Evolutionary conservation across 2,113 vertebrate species (phyloP).

Genomic region (Mesitornis unicolor): DNA sequence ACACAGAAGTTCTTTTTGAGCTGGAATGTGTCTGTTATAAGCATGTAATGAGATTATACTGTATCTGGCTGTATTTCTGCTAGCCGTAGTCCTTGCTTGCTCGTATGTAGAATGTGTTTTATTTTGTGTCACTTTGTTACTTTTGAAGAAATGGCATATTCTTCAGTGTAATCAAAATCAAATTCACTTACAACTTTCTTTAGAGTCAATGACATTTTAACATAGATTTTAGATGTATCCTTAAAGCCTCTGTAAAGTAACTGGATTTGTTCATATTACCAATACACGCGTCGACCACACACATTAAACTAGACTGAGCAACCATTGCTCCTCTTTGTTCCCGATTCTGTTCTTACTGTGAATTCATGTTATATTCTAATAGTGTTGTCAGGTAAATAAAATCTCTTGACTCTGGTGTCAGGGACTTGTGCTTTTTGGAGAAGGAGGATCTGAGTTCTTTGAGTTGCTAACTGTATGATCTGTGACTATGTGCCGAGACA

Average conservation of each 20-base stretch:
- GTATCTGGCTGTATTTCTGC: neutral
- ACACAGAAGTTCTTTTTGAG: neutral
- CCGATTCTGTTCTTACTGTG: rapidly evolving
- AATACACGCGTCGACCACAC: neutral
- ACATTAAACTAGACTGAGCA: neutral
- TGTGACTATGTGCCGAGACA: neutral
- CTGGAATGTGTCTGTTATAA: neutral
- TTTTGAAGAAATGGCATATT: neutral
- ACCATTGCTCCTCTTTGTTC: neutral
- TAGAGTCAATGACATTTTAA: neutral
- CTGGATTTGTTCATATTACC: neutral
- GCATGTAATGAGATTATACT: neutral
- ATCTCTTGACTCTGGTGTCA: neutral
- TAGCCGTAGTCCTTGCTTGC: neutral
- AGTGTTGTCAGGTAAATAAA: neutral
- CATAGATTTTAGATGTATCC: neutral
- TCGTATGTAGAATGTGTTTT: neutral
- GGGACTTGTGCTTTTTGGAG: neutral
- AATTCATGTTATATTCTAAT: neutral
- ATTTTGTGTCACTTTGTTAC: neutral
- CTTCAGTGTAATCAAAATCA: neutral
- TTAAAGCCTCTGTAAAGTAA: neutral
- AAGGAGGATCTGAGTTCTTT: neutral
- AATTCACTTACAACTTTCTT: neutral
- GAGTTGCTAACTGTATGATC: neutral